A percentile compares a stretch with the other conserved stretches of the same genome.
phyloP scores from a whole-genome alignment of 1,140 invertebrate genomes.

The Chymomyza costata region DNA sequence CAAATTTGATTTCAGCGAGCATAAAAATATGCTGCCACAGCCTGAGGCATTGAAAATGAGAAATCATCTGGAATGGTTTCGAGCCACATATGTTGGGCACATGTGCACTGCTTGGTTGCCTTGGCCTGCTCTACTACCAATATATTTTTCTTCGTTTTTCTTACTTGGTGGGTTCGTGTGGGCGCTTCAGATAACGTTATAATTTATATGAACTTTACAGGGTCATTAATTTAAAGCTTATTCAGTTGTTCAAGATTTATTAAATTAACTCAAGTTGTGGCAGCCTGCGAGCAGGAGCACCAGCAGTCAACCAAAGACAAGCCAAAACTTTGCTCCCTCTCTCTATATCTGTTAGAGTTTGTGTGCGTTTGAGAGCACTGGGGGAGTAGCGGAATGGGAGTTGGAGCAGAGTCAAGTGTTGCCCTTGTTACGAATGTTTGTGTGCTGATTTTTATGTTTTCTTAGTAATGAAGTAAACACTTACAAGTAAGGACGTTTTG shows the following conservation, averaged over 20 bases:
- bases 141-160: background rate
- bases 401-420: no score
- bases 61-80: conserved; percentile 52
- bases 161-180: conserved; percentile 8
- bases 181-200: conserved; percentile 60
- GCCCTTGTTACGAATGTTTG: no score
- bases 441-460: no score
- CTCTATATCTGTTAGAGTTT: no score
- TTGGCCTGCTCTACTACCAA: conserved; percentile 9
- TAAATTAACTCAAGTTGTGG: conserved; percentile 75
- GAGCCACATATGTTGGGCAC: conserved; percentile 39
- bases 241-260: conserved; percentile 76
- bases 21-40: conserved; percentile 46
- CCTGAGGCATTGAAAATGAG: conserved; percentile 59
- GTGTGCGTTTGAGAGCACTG: no score
- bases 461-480: no score
- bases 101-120: conserved; percentile 36
- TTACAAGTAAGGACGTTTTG: no score
- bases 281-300: conserved; percentile 20
- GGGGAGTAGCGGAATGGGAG: no score
- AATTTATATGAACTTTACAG: conserved; percentile 74
- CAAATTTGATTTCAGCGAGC: conserved; percentile 66
- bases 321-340: conserved; percentile 8
- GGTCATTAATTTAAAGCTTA: conserved; percentile 75
- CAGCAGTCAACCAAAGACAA: conserved; percentile 6